Conservation (phyloP, 2,888 invertebrate genomes). For the Seladonia tumulorum region DNA sequence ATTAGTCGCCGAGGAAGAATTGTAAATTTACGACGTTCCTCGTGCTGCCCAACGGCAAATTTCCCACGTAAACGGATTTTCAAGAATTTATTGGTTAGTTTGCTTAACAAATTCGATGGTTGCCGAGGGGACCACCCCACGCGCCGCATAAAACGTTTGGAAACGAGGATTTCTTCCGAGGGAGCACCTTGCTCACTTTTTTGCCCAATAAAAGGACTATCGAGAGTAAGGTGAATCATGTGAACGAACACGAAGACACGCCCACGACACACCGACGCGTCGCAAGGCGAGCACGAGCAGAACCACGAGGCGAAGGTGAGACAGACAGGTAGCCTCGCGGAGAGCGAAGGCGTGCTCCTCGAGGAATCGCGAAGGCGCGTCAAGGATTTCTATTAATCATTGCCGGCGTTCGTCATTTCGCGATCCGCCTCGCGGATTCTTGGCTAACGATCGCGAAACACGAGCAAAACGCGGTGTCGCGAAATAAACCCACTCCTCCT, state of each 20-base stretch:
- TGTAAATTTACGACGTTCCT: no score
- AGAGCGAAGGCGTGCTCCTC: conserved; percentile 30
- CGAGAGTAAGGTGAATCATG: conserved; percentile 14
- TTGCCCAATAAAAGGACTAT: background rate
- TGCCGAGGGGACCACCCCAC: background rate
- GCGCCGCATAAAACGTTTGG: background rate
- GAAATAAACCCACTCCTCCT: background rate
- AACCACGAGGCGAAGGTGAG: background rate
- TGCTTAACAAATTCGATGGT: background rate
- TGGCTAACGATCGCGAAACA: conserved; percentile 20
- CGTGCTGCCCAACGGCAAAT: no score
- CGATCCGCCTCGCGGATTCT: conserved; percentile 13
- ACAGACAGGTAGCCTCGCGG: conserved; percentile 27
- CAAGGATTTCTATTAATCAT: conserved; percentile 69
- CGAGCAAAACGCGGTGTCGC: conserved; percentile 10
- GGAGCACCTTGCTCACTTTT: background rate
- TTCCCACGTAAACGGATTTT: background rate
- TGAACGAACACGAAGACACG: conserved; percentile 34
- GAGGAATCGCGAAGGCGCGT: conserved; percentile 51
- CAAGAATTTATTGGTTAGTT: background rate
- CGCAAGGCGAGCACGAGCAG: background rate
- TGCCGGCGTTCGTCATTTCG: conserved; percentile 22
- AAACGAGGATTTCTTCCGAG: background rate
- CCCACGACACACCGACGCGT: conserved; percentile 29
- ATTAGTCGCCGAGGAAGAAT: no score